Evolutionary conservation across 2,113 vertebrate species (phyloP).

Genomic region (Coptodon bakossiorum): DNA sequence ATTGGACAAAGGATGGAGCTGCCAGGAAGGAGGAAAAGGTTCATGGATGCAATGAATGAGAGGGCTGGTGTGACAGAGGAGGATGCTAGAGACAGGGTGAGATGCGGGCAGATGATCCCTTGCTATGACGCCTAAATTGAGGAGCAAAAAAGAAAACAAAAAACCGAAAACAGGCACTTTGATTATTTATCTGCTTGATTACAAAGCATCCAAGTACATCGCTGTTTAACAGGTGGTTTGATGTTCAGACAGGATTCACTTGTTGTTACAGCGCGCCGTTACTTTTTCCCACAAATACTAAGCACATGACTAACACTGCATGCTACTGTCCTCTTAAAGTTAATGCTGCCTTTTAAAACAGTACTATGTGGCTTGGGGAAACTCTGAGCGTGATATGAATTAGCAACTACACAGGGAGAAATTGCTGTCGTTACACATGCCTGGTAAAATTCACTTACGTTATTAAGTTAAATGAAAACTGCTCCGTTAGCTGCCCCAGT

Average conservation of each 20-base stretch:
- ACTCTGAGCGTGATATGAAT: background rate
- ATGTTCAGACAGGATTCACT: background rate
- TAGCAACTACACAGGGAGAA: accelerated
- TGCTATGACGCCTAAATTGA: background rate
- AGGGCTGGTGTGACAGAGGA: accelerated
- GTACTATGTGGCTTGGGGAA: accelerated
- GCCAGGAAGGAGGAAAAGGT: background rate
- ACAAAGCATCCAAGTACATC: accelerated
- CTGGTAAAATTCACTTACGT: background rate
- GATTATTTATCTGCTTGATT: background rate
- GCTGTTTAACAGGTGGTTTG: background rate
- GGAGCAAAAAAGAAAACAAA: background rate
- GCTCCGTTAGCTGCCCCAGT: background rate
- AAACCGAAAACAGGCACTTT: accelerated
- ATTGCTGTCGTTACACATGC: accelerated
- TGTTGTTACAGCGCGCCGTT: background rate
- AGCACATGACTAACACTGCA: background rate
- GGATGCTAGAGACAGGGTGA: background rate
- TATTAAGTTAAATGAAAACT: background rate
- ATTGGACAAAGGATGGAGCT: background rate
- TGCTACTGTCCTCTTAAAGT: background rate
- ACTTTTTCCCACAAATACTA: accelerated
- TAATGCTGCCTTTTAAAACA: background rate
- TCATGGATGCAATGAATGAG: background rate
- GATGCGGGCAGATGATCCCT: background rate